Evolutionary conservation across 2,113 vertebrate genomes (phyloP), one percentile per base, ranked within the genome.

Genomic region (Eulemur macaco): DNA sequence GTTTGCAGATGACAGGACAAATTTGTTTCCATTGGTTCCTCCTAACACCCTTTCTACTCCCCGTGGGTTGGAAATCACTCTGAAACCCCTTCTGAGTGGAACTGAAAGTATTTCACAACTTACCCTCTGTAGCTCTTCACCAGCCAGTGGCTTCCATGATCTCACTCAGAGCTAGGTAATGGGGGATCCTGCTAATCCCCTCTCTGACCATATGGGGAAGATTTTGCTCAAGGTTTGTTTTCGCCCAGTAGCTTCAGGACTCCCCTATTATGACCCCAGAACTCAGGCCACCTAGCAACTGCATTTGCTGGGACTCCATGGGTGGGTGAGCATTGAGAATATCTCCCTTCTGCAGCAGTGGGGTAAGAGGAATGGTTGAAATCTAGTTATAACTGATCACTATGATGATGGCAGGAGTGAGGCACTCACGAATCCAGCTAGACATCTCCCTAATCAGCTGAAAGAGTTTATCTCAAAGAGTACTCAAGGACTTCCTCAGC

Each of bases 41-140:
- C 63, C 82, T 17, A 86, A 93, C 66, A 27, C 2, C 27, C 6
- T n/a, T 3, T 83, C 64, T 50, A 8, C 15, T 77, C 37, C 37
- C 37, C 3, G 10, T n/a, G 47, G 45, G 15, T 29, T 74, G 12
- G 58, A 97, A 92, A 89, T 56, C 47, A 93, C 83, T 88, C 58
- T 93, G 96, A 94, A 91, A 52, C 25, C 29, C 81, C 45, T 94
- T 89, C 6, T 74, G 23, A 96, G n/a, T 54, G 69, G 89, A 97
- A 97, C 91, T 97, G 91, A 97, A 96, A 96, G 64, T 82, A 87
- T 97, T 97, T 96, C 89, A 64, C 86, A 96, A 88, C 73, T 77
- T 63, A 78, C 3, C 45, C 6, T 45, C 20, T n/a, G 50, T 47
- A 71, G 71, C 42, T 87, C 31, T 45, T 91, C 88, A 90, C 29